Conservation (phyloP, 1,140 invertebrate species). For the Euschistus heros region DNA sequence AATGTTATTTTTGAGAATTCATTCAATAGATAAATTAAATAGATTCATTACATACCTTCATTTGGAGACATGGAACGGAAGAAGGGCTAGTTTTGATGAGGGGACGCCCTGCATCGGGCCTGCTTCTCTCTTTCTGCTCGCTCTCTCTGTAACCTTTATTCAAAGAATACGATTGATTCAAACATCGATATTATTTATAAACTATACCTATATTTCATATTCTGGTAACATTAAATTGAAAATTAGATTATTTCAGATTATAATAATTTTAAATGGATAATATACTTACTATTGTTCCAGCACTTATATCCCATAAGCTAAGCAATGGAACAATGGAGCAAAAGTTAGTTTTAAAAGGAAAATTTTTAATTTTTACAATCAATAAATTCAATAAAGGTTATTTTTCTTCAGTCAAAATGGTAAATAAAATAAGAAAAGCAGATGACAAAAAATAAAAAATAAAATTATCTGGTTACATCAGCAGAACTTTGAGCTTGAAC, state of each 20-base stretch:
- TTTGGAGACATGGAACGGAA: constrained; percentile 23
- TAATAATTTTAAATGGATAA: too few species aligned
- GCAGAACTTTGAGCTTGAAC: too few species aligned
- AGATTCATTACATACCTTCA: not conserved
- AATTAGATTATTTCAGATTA: not conserved
- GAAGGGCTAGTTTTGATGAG: constrained; percentile 25
- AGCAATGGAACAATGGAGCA: constrained; percentile 13
- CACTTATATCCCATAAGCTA: constrained; percentile 30
- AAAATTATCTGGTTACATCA: too few species aligned
- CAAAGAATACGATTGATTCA: too few species aligned
- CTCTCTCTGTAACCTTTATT: constrained; percentile 40
- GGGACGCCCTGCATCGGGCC: constrained; percentile 29
- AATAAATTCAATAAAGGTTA: too few species aligned
- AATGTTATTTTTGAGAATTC: too few species aligned
- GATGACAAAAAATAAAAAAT: too few species aligned
- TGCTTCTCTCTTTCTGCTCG: constrained; percentile 41
- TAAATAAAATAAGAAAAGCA: too few species aligned
- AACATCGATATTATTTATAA: too few species aligned
- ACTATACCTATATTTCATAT: too few species aligned
- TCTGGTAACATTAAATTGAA: constrained; percentile 20
- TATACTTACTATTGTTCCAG: constrained; percentile 29
- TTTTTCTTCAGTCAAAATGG: too few species aligned
- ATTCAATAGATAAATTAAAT: not conserved
- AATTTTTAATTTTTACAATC: too few species aligned
- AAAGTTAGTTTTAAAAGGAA: constrained; percentile 16